Evolutionary conservation across 2,888 invertebrate species (phyloP), one percentile per base, ranked within the genome.

Genomic region (Archaeoteleia sp.): DNA sequence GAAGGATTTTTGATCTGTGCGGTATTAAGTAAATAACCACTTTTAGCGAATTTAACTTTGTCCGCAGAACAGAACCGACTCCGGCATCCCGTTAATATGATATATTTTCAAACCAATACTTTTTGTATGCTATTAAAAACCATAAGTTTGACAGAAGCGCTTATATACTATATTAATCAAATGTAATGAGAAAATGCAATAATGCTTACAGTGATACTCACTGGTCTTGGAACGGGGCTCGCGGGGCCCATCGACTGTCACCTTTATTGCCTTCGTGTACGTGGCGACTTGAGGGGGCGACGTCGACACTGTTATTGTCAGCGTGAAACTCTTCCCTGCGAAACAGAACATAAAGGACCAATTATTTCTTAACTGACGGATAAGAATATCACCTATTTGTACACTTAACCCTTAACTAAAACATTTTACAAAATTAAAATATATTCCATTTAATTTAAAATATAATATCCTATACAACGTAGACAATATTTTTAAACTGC

Each of bases 181-280:
- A 54, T 54, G 15, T 53, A 68, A 57, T 58, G 13, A 60, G 32
- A 69, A 60, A 51, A n/a, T 61, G 58, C 55, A 70, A 78, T 74
- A 83, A 83, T 85, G 85, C 85, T 85, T 85, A 84, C 85, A 85
- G 85, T 85, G 85, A 83, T 86, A 92, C 96, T 95, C 90, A 97
- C 96, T 93, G 86, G 95, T 94, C 89, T 97, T 97, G 63, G 96
- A 96, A 82, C 98, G 88, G 0, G 98, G 98, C 86, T 98, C 98
- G 78, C 98, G 87, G 0, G 99, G 99, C 75, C 99, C 99, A 86
- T 99, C 99, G 54, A 99, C 98, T 53, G 99, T 99, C 74, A 99
- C 98, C 90, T 99, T 99, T 87, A 98, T 98, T 75, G 97, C 97
- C 88, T 97, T 96, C 84, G 91, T 92, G 88, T 97, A 97, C 48